These are phyloP conservation scores for Pandemis cinnamomeana DNA, from an alignment of 2,888 invertebrate genomes.

Conservation along the genomic window DNA sequence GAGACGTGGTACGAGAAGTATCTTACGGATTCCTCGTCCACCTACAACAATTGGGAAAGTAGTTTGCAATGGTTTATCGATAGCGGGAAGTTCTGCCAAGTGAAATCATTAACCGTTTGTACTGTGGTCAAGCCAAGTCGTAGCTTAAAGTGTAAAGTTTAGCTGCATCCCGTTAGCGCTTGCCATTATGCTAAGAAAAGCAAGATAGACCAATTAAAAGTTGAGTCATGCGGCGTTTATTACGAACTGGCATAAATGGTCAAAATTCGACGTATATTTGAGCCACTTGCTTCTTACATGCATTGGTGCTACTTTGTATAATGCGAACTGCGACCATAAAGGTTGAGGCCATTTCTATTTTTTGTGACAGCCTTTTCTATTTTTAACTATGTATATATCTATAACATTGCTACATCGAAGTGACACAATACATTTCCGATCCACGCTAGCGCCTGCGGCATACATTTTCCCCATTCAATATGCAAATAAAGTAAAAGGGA, in stretches of 20 bases:
- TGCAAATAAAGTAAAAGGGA: constrained; percentile 33
- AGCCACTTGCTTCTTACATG: too few species aligned
- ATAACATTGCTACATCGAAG: constrained; percentile 9
- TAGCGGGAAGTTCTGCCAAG: background rate
- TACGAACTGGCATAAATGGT: too few species aligned
- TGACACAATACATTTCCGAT: constrained; percentile 38
- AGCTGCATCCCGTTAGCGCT: too few species aligned
- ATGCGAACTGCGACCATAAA: background rate
- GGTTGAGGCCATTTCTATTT: background rate
- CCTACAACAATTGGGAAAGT: constrained; percentile 51
- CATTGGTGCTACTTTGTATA: background rate
- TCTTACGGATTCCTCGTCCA: constrained; percentile 72
- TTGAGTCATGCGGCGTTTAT: too few species aligned
- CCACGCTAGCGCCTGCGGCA: constrained; percentile 29
- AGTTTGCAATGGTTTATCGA: background rate
- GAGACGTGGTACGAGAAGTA: constrained; percentile 79
- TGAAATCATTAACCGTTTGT: background rate
- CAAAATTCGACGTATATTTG: too few species aligned
- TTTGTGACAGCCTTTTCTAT: background rate
- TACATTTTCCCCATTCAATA: constrained; percentile 26
- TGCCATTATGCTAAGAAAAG: too few species aligned
- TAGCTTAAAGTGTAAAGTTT: too few species aligned
- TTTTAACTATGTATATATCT: background rate
- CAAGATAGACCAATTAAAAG: too few species aligned
- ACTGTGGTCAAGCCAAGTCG: background rate